phyloP scores from a whole-genome alignment of 2,113 vertebrate species.

The Plectropomus leopardus region DNA sequence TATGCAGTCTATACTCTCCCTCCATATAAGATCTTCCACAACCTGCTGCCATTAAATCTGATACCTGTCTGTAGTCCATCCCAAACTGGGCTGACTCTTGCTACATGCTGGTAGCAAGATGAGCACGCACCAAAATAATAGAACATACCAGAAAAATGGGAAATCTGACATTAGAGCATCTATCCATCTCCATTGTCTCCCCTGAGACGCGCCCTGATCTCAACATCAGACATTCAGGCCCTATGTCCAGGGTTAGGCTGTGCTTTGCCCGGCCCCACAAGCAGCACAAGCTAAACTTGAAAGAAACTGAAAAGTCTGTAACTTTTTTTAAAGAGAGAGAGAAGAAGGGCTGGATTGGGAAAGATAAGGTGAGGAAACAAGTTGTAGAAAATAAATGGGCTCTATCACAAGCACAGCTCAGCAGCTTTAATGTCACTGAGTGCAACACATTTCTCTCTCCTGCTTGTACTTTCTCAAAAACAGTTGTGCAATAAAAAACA shows the following conservation, averaged over 20 bases:
- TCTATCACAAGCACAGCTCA: background rate
- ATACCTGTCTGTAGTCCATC: slow-evolving; percentile 18
- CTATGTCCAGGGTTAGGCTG: background rate
- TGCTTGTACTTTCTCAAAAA: background rate
- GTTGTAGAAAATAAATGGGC: slow-evolving; percentile 13
- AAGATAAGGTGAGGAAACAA: background rate
- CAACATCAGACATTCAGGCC: slow-evolving; percentile 18
- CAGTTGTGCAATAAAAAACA: background rate
- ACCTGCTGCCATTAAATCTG: slow-evolving; percentile 38
- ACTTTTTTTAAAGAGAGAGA: background rate
- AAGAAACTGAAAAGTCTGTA: background rate
- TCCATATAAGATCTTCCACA: slow-evolving; percentile 27
- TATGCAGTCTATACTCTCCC: slow-evolving; percentile 47
- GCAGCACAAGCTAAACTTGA: slow-evolving; percentile 3
- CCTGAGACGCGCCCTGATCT: slow-evolving; percentile 24
- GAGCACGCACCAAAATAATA: slow-evolving; percentile 13
- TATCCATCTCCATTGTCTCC: slow-evolving; percentile 3
- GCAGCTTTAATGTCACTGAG: background rate
- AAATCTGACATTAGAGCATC: slow-evolving; percentile 57
- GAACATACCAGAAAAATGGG: slow-evolving; percentile 27
- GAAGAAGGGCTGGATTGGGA: background rate
- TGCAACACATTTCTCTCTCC: background rate
- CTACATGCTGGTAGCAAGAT: background rate
- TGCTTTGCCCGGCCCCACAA: background rate
- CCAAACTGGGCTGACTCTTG: background rate